These are phyloP conservation scores for Yasuhikotakia modesta DNA, from an alignment of 2,797 vertebrate species.

Conservation along the genomic window DNA sequence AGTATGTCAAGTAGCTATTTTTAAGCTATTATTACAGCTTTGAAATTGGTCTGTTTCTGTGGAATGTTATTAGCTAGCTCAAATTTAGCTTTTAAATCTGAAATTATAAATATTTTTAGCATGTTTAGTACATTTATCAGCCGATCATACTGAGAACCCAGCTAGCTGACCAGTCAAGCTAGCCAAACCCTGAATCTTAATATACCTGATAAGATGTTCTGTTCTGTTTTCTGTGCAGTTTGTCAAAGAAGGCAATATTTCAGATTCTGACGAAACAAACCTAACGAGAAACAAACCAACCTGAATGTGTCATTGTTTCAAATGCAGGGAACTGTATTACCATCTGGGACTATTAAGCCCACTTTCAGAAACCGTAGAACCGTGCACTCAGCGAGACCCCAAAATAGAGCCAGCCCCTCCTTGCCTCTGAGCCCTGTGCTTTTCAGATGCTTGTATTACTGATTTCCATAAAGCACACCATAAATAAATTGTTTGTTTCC, in stretches of 20 bases:
- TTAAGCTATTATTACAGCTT: background rate
- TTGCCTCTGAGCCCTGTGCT: constrained; percentile 15
- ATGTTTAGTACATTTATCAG: no score
- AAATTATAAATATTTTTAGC: no score
- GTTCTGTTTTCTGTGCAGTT: constrained; percentile 61
- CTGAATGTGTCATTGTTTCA: constrained; percentile 83
- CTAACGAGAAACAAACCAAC: constrained; percentile 73
- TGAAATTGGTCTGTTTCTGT: no score
- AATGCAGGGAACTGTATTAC: constrained; percentile 77
- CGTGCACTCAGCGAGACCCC: constrained; percentile 69
- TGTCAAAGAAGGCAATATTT: constrained; percentile 65
- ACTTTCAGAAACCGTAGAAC: constrained; percentile 80
- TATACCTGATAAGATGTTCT: constrained; percentile 39
- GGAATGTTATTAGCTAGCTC: no score
- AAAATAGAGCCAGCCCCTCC: constrained; percentile 72
- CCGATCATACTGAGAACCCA: no score
- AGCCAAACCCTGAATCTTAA: background rate
- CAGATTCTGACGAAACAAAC: constrained; percentile 57
- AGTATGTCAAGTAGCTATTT: constrained; percentile 4
- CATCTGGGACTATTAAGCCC: constrained; percentile 82
- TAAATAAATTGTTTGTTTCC: constrained; percentile 7
- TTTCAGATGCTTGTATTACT: background rate
- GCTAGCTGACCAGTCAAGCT: background rate
- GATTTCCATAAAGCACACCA: background rate
- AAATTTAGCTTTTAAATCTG: no score